Conservation (phyloP, 1,140 invertebrate genomes). For the Zaprionus ornatus region DNA sequence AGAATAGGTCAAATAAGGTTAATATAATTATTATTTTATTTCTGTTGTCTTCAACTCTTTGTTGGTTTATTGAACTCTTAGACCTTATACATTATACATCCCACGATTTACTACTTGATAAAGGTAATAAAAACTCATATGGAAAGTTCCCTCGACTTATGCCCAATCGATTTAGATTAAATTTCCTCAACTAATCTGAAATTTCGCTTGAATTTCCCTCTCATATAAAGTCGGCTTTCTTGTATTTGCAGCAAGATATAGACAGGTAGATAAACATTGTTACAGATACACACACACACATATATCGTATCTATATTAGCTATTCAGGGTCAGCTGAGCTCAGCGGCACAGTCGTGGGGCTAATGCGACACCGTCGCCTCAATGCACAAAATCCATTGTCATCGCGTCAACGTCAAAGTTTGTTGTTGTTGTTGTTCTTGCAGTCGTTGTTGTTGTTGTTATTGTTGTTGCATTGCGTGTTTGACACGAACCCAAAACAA, state of each 20-base stretch:
- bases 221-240: not conserved
- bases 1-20: no score
- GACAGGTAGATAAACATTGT: not conserved
- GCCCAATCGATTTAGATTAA: not conserved
- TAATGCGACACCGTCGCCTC: slow-evolving; percentile 29
- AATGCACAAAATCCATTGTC: slow-evolving; percentile 33
- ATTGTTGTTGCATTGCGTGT: slow-evolving; percentile 44
- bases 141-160: not conserved
- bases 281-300: not conserved
- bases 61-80: no score
- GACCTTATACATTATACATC: no score
- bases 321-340: slow-evolving; percentile 41
- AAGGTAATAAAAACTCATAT: no score
- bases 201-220: not conserved
- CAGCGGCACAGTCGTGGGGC: not conserved
- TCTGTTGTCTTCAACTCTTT: no score
- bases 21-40: no score
- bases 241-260: not conserved
- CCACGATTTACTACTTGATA: no score
- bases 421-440: not conserved
- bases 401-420: not conserved
- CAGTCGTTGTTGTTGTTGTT: slow-evolving; percentile 1
- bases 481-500: slow-evolving; percentile 44
- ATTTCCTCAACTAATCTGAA: not conserved
- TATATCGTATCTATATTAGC: not conserved